Evolutionary conservation across 2,797 vertebrate genomes (phyloP).

Genomic region (Hypotaenidia okinawae): DNA sequence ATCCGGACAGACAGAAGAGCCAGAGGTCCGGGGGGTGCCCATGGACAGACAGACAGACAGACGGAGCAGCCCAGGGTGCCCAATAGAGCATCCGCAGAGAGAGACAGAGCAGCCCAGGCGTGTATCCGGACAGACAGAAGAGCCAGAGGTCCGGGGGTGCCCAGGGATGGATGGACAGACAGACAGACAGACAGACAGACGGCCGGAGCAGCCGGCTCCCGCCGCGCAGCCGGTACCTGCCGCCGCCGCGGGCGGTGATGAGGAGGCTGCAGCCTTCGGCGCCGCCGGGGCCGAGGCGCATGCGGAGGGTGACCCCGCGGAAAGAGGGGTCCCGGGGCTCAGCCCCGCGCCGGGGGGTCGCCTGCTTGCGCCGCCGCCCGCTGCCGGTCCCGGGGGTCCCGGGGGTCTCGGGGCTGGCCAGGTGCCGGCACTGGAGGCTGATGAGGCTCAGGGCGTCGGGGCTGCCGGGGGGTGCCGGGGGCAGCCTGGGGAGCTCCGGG

Average conservation of each 20-base stretch:
- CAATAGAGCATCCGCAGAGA: not conserved
- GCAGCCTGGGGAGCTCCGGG: not conserved
- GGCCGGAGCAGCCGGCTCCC: too few species aligned
- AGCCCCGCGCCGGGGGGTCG: slow-evolving; percentile 77
- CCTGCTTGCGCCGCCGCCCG: slow-evolving; percentile 80
- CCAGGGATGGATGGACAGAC: not conserved
- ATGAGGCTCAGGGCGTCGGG: slow-evolving; percentile 80
- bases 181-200: not conserved
- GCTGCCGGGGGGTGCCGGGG: not conserved
- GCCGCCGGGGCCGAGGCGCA: slow-evolving; percentile 78
- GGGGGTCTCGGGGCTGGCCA: not conserved
- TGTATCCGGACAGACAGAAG: not conserved
- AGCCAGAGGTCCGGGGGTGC: not conserved
- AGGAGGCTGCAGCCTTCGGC: slow-evolving; percentile 77
- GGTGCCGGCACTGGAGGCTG: slow-evolving; percentile 79
- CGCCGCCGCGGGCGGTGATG: slow-evolving; percentile 79
- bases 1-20: too few species aligned
- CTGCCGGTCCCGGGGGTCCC: too few species aligned
- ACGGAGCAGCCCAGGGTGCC: too few species aligned
- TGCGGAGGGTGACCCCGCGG: slow-evolving; percentile 85
- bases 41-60: too few species aligned
- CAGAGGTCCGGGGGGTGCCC: too few species aligned
- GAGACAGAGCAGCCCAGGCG: not conserved
- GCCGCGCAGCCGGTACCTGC: too few species aligned
- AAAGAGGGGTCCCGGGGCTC: slow-evolving; percentile 82